A percentile compares a stretch with the other conserved stretches of the same genome.
Evolutionary conservation across 2,888 invertebrate genomes (phyloP).

Genomic region (Hoplodrina blanda): DNA sequence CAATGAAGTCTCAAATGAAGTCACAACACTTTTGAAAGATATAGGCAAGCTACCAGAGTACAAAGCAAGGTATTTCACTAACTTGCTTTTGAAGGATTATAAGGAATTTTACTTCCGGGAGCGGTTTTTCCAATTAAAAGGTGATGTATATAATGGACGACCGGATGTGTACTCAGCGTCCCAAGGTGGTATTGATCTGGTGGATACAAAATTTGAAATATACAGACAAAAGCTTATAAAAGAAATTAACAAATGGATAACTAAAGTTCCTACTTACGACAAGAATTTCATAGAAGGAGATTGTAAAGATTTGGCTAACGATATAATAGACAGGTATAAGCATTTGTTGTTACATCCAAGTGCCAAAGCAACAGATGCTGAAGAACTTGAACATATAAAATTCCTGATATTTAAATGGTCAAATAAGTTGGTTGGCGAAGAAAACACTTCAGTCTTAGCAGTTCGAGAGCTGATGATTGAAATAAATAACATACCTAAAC

Average conservation of each 20-base stretch:
- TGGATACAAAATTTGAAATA: conserved; percentile 17
- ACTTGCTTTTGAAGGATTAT: conserved; percentile 53
- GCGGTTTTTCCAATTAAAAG: conserved; percentile 27
- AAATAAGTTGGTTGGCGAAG: conserved; percentile 71
- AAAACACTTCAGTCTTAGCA: conserved; percentile 67
- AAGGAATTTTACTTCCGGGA: conserved; percentile 53
- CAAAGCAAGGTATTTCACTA: conserved; percentile 52
- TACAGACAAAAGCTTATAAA: conserved; percentile 39
- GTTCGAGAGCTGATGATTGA: conserved; percentile 73
- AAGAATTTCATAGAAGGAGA: conserved; percentile 13
- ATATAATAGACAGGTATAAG: conserved; percentile 79
- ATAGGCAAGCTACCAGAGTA: conserved; percentile 48
- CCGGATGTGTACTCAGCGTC: conserved; percentile 30
- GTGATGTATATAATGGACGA: conserved; percentile 5
- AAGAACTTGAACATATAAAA: conserved; percentile 79
- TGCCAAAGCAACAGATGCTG: conserved; percentile 61
- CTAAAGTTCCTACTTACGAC: conserved; percentile 18
- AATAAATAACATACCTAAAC: conserved; percentile 72
- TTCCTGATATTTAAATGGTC: conserved; percentile 83
- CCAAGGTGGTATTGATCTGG: conserved; percentile 10
- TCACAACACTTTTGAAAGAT: conserved; percentile 34
- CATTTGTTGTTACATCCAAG: conserved; percentile 74
- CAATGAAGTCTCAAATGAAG: conserved; percentile 14
- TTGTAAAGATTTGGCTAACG: conserved; percentile 75
- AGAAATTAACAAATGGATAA: conserved; percentile 52